Percentiles rank a stretch among this genome's conserved stretches.
These are phyloP conservation scores for Pherbina coryleti DNA, from an alignment of 2,888 invertebrate species.

Conservation along the genomic window DNA sequence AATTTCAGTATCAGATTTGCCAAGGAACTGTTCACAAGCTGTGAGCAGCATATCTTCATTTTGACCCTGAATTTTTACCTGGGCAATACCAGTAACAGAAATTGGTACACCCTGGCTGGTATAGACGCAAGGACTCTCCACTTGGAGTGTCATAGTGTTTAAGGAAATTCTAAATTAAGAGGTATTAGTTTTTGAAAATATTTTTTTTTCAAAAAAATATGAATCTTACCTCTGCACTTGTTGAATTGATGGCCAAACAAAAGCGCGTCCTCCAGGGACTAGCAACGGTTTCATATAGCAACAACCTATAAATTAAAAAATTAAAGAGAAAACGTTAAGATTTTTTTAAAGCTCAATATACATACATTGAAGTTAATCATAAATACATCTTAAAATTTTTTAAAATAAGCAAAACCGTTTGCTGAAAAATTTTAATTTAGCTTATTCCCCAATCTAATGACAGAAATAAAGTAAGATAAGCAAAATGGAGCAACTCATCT, in stretches of 20 bases:
- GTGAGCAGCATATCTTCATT: slow-evolving; percentile 82
- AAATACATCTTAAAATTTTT: too few species aligned
- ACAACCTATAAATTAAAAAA: slow-evolving; percentile 79
- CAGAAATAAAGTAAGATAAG: too few species aligned
- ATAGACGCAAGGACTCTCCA: slow-evolving; percentile 95
- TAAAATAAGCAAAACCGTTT: too few species aligned
- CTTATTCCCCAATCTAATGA: too few species aligned
- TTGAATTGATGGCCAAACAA: slow-evolving; percentile 95
- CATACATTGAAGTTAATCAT: too few species aligned
- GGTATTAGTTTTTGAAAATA: background rate
- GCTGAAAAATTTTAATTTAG: too few species aligned
- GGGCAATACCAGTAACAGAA: slow-evolving; percentile 97
- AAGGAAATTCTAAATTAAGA: slow-evolving; percentile 82
- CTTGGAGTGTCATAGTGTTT: slow-evolving; percentile 97
- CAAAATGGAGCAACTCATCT: too few species aligned
- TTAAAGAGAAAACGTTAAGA: background rate
- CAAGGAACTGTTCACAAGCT: slow-evolving; percentile 94
- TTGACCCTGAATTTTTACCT: slow-evolving; percentile 87
- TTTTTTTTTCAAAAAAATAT: background rate
- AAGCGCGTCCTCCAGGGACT: slow-evolving; percentile 95
- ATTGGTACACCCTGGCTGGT: slow-evolving; percentile 97
- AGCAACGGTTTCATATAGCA: slow-evolving; percentile 93
- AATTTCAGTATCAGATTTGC: slow-evolving; percentile 88
- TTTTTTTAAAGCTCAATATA: too few species aligned
- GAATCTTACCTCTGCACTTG: slow-evolving; percentile 80